Evolutionary conservation across 2,113 vertebrate genomes (phyloP).

Genomic region (Gymnocephalus cernua): DNA sequence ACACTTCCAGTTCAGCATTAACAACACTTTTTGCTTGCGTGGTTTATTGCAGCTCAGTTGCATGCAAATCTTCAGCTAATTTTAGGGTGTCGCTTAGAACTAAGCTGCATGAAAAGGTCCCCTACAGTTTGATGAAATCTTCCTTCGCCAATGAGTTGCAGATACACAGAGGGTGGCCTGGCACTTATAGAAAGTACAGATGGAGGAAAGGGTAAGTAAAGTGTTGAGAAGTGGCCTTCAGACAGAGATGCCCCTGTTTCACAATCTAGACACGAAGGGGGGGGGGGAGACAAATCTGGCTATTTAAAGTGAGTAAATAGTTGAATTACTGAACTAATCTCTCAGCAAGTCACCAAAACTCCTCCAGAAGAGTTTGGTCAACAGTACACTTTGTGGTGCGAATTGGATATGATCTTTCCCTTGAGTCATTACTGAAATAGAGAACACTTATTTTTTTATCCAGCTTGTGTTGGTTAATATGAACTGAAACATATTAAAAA

Average conservation of each 20-base stretch:
- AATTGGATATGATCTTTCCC: background rate
- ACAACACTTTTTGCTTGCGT: background rate
- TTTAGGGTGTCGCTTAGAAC: background rate
- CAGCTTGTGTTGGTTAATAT: slow-evolving; percentile 6
- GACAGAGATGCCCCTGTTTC: background rate
- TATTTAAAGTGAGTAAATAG: background rate
- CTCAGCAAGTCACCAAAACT: background rate
- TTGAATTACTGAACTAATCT: background rate
- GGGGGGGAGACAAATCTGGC: background rate
- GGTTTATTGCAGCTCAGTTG: background rate
- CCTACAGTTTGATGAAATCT: background rate
- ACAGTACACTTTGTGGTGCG: background rate
- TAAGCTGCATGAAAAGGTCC: background rate
- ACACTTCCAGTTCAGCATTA: too few species aligned
- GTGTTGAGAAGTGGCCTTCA: background rate
- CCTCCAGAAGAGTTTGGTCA: background rate
- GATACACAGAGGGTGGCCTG: background rate
- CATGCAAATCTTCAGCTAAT: background rate
- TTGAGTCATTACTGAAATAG: slow-evolving; percentile 18
- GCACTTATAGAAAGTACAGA: background rate
- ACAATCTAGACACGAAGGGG: background rate
- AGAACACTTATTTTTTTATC: slow-evolving; percentile 9
- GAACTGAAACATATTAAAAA: slow-evolving; percentile 21
- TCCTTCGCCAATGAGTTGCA: background rate
- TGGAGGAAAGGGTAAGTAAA: background rate